Conservation (phyloP, 1,140 invertebrate genomes). For the Panagrolaimus sp. region DNA sequence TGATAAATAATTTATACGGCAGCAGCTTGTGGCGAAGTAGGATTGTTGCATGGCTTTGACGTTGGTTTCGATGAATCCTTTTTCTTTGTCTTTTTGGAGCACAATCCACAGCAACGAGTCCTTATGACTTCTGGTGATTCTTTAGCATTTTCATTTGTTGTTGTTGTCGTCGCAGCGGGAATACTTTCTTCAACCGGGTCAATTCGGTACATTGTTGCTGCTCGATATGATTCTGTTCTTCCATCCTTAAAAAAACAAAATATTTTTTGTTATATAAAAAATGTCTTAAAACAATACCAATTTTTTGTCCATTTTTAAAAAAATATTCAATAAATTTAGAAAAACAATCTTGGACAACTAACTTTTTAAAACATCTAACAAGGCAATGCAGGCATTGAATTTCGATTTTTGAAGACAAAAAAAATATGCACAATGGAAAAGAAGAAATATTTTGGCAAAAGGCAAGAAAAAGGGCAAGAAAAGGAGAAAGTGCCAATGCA, state of each 20-base stretch:
- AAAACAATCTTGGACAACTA: not conserved
- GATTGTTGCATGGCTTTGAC: too few species aligned
- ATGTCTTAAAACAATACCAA: not conserved
- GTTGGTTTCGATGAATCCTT: not conserved
- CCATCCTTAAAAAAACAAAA: conserved; percentile 1
- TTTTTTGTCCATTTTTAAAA: conserved; percentile 1
- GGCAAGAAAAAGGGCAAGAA: not conserved
- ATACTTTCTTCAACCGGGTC: not conserved
- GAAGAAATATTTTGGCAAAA: not conserved
- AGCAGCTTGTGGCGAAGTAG: too few species aligned
- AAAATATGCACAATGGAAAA: conserved; percentile 2
- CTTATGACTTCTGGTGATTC: not conserved
- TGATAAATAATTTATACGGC: too few species aligned
- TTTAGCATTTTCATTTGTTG: not conserved
- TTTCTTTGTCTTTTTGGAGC: not conserved
- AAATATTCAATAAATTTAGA: not conserved
- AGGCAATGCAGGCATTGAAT: conserved; percentile 5
- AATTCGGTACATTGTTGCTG: conserved; percentile 5
- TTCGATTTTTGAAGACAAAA: conserved; percentile 13
- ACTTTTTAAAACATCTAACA: conserved; percentile 4
- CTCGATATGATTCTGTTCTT: conserved; percentile 12
- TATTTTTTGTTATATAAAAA: not conserved
- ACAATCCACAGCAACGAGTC: conserved; percentile 13
- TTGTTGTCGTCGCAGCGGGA: not conserved
- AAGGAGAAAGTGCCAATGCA: conserved; percentile 2